Conservation (phyloP, 2,888 invertebrate species). For the Sialis fuliginosa region DNA sequence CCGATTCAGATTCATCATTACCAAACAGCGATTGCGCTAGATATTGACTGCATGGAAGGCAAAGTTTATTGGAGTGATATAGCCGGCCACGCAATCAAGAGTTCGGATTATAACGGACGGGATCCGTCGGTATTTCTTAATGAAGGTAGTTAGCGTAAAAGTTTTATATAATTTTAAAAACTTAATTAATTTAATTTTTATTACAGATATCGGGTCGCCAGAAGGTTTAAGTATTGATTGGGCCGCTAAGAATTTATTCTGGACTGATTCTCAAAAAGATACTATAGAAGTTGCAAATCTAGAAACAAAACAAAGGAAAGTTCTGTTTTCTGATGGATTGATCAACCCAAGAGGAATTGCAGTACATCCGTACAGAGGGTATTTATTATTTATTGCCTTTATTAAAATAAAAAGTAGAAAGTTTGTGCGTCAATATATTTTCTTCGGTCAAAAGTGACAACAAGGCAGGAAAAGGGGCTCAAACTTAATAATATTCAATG, state of each 20-base stretch:
- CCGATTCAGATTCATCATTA: slow-evolving; percentile 58
- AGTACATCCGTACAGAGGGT: slow-evolving; percentile 79
- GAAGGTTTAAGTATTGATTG: slow-evolving; percentile 92
- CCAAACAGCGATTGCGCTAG: slow-evolving; percentile 82
- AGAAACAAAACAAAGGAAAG: slow-evolving; percentile 54
- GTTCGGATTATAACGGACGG: slow-evolving; percentile 60
- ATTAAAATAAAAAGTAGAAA: no score
- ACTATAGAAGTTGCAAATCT: slow-evolving; percentile 82
- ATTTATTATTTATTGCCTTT: slow-evolving; percentile 24
- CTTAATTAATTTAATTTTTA: slow-evolving; percentile 11
- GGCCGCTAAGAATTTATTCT: slow-evolving; percentile 82
- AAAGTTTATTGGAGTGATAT: slow-evolving; percentile 91
- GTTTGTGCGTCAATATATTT: no score
- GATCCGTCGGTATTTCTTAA: slow-evolving; percentile 42
- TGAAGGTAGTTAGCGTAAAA: slow-evolving; percentile 23
- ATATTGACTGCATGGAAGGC: slow-evolving; percentile 76
- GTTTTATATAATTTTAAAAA: background rate
- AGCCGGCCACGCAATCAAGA: slow-evolving; percentile 54
- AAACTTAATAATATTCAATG: no score
- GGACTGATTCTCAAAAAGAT: slow-evolving; percentile 84
- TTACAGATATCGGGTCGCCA: slow-evolving; percentile 62
- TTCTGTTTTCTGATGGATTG: slow-evolving; percentile 57
- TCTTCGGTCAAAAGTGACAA: no score
- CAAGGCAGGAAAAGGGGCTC: no score
- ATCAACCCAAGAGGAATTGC: slow-evolving; percentile 90